Evolutionary conservation across 2,888 invertebrate genomes (phyloP), one percentile per base, ranked within the genome.

Genomic region (Anthoptus insignis): DNA sequence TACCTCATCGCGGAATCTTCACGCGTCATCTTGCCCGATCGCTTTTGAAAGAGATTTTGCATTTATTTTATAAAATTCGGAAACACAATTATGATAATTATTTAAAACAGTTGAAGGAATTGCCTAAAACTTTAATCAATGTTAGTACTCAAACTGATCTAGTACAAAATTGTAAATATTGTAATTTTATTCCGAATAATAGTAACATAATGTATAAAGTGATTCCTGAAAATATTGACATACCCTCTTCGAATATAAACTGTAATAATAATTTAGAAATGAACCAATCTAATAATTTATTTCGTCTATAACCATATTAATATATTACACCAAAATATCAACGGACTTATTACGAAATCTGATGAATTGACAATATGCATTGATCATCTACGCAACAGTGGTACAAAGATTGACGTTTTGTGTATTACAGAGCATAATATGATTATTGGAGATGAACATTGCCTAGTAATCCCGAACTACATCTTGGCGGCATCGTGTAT

Each of bases 281-380:
- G 7, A 29, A 29, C 11, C 29, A 6, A 9, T 14, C 16, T 34
- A 53, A 53, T 53, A 53, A 53, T 53, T 34, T 53, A 34, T 53
- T 53, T 53, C 52, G 32, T 53, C 13, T 34, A 21, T 32, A 53
- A 53, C 13, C 9, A 32, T 21, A 34, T 53, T 13, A 13, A 53
- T 34, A 53, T 53, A 13, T 13, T 53, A 6, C 52, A 53, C 16
- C 34, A 53, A 53, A 53, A 53, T 34, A 53, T 53, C 13, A 53
- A 53, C 8, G 52, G 52, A 14, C 21, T 53, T 9, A 53, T 53
- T 11, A 34, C 9, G 19, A 53, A 53, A 53, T 53, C 32, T 34
- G 52, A 53, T 21, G 2, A 34, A 14, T 34, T 53, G 5, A 29
- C 9, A 19, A 13, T 53, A 34, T 34, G 52, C 16, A 21, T 53